Percentiles rank a stretch among this genome's conserved stretches.
phyloP scores from a whole-genome alignment of 2,888 invertebrate genomes.

The Marronus borbonicus region DNA sequence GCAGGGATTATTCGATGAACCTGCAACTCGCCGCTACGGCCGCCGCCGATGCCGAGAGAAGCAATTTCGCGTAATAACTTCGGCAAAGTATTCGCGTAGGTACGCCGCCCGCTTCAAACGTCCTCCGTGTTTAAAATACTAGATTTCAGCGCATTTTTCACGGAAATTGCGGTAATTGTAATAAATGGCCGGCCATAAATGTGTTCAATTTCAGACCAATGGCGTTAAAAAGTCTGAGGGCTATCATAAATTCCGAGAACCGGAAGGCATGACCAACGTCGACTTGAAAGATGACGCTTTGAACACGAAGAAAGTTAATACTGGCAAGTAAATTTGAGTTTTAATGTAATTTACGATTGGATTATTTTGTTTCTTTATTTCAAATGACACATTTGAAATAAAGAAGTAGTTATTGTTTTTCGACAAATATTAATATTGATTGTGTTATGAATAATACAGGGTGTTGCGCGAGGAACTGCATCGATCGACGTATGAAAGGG shows the following conservation, averaged over 20 bases:
- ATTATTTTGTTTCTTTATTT: conserved; percentile 22
- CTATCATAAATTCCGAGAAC: conserved; percentile 62
- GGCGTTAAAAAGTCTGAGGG: conserved; percentile 55
- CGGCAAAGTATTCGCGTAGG: conserved; percentile 18
- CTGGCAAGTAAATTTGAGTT: conserved; percentile 38
- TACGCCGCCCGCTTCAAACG: neutral
- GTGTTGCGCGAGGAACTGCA: no score
- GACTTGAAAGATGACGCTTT: conserved; percentile 60
- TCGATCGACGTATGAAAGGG: no score
- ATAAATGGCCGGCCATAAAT: conserved; percentile 55
- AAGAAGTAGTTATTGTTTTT: no score
- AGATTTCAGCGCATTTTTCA: conserved; percentile 30
- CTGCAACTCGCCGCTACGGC: conserved; percentile 1
- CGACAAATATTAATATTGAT: no score
- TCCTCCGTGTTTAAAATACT: neutral
- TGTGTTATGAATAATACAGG: no score
- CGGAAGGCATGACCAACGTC: conserved; percentile 65
- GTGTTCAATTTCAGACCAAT: conserved; percentile 55
- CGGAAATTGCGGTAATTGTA: conserved; percentile 40
- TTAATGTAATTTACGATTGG: conserved; percentile 22
- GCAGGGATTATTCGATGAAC: conserved; percentile 29
- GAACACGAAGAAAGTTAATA: conserved; percentile 3
- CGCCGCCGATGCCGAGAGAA: neutral
- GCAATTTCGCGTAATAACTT: conserved; percentile 31
- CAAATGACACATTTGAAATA: no score